These are phyloP conservation scores for Bombus soroeensis DNA, from an alignment of 1,140 invertebrate species.

Conservation along the genomic window DNA sequence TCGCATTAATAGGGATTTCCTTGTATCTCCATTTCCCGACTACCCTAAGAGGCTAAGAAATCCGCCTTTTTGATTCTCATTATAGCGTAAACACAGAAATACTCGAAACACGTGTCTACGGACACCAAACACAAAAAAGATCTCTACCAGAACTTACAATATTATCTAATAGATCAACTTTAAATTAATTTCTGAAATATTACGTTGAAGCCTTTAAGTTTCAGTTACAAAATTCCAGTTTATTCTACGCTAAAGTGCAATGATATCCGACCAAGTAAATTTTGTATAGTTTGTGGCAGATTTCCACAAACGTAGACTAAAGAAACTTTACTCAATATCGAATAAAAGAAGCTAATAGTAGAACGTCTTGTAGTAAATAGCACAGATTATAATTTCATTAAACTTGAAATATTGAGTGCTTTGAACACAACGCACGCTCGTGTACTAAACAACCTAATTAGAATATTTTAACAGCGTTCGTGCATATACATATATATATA, in stretches of 20 bases:
- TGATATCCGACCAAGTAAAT: background rate
- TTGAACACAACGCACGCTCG: background rate
- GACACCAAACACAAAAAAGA: too few relatives aligned
- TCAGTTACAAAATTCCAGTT: background rate
- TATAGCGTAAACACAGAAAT: background rate
- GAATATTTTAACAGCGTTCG: constrained; percentile 15
- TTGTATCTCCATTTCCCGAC: constrained; percentile 2
- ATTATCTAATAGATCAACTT: background rate
- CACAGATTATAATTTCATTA: background rate
- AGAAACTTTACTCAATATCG: background rate
- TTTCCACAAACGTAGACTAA: background rate
- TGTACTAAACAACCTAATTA: background rate
- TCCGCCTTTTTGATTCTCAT: background rate
- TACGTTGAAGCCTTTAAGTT: background rate
- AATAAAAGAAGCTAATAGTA: background rate
- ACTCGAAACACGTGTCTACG: too few relatives aligned
- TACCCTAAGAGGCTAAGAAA: background rate
- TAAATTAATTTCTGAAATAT: too few relatives aligned
- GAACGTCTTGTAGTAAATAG: too few relatives aligned
- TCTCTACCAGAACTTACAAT: background rate
- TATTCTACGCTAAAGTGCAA: background rate
- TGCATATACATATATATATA: background rate
- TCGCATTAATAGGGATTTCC: constrained; percentile 51
- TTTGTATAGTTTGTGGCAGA: background rate
- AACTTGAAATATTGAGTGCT: background rate